These are phyloP conservation scores for Tiliacea citrago DNA, from an alignment of 2,888 invertebrate genomes.

Conservation along the genomic window DNA sequence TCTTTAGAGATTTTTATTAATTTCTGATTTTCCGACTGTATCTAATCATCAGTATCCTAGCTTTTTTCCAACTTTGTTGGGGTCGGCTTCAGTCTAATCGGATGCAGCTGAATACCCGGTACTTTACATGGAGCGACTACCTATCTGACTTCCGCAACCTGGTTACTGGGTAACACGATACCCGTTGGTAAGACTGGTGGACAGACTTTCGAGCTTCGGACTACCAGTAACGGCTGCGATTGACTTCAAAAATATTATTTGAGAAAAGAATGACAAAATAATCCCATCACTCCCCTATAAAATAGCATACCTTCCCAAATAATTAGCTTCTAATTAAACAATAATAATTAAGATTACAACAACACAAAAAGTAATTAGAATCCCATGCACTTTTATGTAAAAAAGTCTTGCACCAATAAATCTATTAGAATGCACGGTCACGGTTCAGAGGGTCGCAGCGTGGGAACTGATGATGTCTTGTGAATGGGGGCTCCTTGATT, in stretches of 20 bases:
- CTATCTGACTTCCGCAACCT: not conserved
- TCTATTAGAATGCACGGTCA: slow-evolving; percentile 54
- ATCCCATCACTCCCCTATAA: slow-evolving; percentile 2
- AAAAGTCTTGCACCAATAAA: slow-evolving; percentile 48
- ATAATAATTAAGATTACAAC: slow-evolving; percentile 40
- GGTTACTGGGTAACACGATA: not conserved
- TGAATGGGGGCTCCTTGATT: slow-evolving; percentile 60
- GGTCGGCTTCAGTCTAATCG: not conserved
- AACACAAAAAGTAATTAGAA: slow-evolving; percentile 47
- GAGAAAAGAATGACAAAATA: not conserved
- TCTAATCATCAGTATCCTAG: not conserved
- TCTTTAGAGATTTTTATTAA: not conserved
- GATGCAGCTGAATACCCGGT: no score
- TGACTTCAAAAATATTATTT: not conserved
- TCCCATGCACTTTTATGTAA: slow-evolving; percentile 43
- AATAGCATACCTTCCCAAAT: slow-evolving; percentile 25
- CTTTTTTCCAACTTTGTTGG: not conserved
- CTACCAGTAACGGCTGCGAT: not conserved
- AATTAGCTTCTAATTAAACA: slow-evolving; percentile 45
- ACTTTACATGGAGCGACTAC: not conserved
- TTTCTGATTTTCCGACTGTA: not conserved
- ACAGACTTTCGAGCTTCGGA: not conserved
- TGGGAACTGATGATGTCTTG: slow-evolving; percentile 69
- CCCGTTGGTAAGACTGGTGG: not conserved
- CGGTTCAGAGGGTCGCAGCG: slow-evolving; percentile 57